Base-by-base conservation (phyloP, 2,888 invertebrate species). In the Mythimna ferrago region DNA sequence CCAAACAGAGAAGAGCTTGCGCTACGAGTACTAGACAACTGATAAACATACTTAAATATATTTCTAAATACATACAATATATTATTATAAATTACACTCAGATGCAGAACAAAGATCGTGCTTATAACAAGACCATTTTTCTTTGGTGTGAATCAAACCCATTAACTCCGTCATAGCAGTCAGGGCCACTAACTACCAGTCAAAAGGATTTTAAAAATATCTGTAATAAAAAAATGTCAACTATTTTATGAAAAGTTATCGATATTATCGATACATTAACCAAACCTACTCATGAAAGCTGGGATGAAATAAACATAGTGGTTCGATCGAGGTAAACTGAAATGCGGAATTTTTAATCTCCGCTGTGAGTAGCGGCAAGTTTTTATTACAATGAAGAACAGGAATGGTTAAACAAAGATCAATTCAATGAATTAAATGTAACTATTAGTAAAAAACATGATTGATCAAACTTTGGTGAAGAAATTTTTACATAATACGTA, bases 221-320 rank as follows among this genome's bases (percentile, higher is more conserved):
- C 5, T 4, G 14, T 14, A 3, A 44, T 32, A 26, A 57, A 56
- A 26, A 57, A 57, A 32, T 57, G 35, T 32, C 16, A 3, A 57
- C 4, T 2, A 32, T 26, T 14, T 32, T 32, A 19, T 4, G n/a
- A n/a, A 60, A 41, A 41, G 10, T 21, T 60, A 41, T 41, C 60
- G 60, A 60, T 21, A 14, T n/a, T 19, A 2, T 41, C 16, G 6
- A 41, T 60, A 60, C 11, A 60, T 9, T 19, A 7, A 38, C 35
- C 38, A 11, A 21, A 2, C 38, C 14, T 60, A 60, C 21, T n/a
- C 35, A 60, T 65, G 57, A 19, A 67, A 53, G 10, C 21, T 11
- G 32, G 26, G 26, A 61, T 56, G 16, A 60, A 68, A 64, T 69
- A 69, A 66, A 77, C 77, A 79, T 54, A 64, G 58, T 54, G n/a